A percentile compares a stretch with the other conserved stretches of the same genome.
phyloP scores from a whole-genome alignment of 2,888 invertebrate genomes.

The Tipula lateralis region DNA sequence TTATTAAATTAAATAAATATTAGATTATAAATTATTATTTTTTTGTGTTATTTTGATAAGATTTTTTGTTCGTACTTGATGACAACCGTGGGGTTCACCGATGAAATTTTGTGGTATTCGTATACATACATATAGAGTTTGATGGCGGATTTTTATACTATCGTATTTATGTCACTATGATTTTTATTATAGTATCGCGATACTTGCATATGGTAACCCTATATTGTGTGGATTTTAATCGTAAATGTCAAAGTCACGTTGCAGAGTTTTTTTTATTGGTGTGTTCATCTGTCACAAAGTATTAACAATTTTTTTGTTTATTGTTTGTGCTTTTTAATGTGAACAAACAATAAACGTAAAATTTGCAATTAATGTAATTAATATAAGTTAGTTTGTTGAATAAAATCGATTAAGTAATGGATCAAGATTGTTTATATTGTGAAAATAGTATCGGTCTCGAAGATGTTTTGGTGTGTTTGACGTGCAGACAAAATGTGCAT shows the following conservation, averaged over 20 bases:
- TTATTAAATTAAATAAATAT: neutral
- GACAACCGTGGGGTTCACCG: conserved; percentile 26
- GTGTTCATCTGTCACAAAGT: neutral
- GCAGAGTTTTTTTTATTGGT: neutral
- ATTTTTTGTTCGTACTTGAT: too few species aligned
- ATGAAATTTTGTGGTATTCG: neutral
- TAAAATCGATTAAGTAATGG: neutral
- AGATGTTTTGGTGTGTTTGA: conserved; percentile 56
- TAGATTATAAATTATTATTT: neutral
- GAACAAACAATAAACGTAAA: neutral
- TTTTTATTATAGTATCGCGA: neutral
- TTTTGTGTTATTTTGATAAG: too few species aligned
- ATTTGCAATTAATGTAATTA: neutral
- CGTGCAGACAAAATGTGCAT: conserved; percentile 60
- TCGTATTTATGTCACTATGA: neutral
- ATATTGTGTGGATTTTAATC: neutral
- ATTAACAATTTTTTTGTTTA: neutral
- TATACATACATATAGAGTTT: too few species aligned
- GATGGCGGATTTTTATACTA: neutral
- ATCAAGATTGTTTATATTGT: conserved; percentile 35
- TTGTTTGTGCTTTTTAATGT: neutral
- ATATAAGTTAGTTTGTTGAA: neutral
- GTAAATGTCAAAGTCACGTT: conserved; percentile 27
- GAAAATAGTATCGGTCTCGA: conserved; percentile 39
- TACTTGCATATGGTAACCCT: neutral